These are phyloP conservation scores for Polymixis flavicincta DNA, from an alignment of 2,888 invertebrate species.

Conservation along the genomic window DNA sequence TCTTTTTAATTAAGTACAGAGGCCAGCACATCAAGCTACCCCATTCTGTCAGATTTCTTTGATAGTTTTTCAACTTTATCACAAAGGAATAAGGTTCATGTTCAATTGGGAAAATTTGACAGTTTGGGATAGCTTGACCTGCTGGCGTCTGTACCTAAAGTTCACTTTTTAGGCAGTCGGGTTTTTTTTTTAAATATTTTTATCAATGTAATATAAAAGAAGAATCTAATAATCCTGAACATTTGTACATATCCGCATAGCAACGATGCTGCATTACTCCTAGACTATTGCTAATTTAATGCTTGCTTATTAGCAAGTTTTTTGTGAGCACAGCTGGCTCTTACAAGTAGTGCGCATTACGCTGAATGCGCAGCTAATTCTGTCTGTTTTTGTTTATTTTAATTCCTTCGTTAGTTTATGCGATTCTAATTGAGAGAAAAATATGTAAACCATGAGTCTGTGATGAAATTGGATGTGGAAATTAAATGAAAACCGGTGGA, in stretches of 20 bases:
- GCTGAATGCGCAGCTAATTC: slow-evolving; percentile 2
- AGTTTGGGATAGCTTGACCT: too few relatives aligned
- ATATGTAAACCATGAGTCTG: background rate
- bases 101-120: too few relatives aligned
- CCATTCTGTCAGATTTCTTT: too few relatives aligned
- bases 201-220: background rate
- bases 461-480: slow-evolving; percentile 10
- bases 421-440: background rate
- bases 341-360: slow-evolving; percentile 1
- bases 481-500: slow-evolving; percentile 8
- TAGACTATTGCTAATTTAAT: background rate
- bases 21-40: too few relatives aligned
- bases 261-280: slow-evolving; percentile 1
- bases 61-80: too few relatives aligned
- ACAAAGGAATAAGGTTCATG: too few relatives aligned
- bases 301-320: slow-evolving; percentile 18
- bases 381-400: slow-evolving; percentile 40
- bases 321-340: slow-evolving; percentile 32
- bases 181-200: too few relatives aligned
- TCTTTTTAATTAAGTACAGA: too few relatives aligned
- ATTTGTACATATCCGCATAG: slow-evolving; percentile 11
- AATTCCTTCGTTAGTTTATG: slow-evolving; percentile 20
- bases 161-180: too few relatives aligned
- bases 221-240: background rate
- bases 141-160: too few relatives aligned